Evolutionary conservation across 2,113 vertebrate genomes (phyloP).

Genomic region (Tenebrosternarchus preto): DNA sequence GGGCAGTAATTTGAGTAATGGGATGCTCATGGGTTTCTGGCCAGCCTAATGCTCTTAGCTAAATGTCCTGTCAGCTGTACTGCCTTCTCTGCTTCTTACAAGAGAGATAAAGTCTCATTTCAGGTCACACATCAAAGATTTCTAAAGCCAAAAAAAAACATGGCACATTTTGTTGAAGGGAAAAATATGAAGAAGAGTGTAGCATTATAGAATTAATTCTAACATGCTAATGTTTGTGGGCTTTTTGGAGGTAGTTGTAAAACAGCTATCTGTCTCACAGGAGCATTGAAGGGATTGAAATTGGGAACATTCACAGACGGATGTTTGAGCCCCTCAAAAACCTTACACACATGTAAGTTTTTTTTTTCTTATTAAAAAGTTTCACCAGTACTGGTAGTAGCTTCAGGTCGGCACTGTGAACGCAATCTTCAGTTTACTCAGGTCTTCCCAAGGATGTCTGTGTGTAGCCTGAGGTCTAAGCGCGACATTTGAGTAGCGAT

Average conservation of each 20-base stretch:
- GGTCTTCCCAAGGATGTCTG: background rate
- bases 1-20: slow-evolving; percentile 31
- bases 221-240: slow-evolving; percentile 29
- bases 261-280: slow-evolving; percentile 69
- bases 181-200: background rate
- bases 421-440: background rate
- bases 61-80: background rate
- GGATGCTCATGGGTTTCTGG: slow-evolving; percentile 17
- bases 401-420: background rate
- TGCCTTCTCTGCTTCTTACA: slow-evolving; percentile 7
- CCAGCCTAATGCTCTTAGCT: background rate
- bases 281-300: slow-evolving; percentile 93
- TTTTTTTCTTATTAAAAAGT: background rate
- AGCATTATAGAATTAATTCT: background rate
- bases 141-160: slow-evolving; percentile 4
- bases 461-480: background rate
- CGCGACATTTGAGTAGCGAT: too few relatives aligned
- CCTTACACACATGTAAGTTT: slow-evolving; percentile 93
- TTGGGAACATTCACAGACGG: slow-evolving; percentile 87
- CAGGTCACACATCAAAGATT: slow-evolving; percentile 51
- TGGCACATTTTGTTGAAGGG: slow-evolving; percentile 13
- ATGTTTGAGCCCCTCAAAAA: slow-evolving; percentile 90
- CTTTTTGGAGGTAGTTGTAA: slow-evolving; percentile 1
- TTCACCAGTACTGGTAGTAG: background rate
- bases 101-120: slow-evolving; percentile 29